Evolutionary conservation across 2,888 invertebrate genomes (phyloP).

Genomic region (Galerucella pusilla): DNA sequence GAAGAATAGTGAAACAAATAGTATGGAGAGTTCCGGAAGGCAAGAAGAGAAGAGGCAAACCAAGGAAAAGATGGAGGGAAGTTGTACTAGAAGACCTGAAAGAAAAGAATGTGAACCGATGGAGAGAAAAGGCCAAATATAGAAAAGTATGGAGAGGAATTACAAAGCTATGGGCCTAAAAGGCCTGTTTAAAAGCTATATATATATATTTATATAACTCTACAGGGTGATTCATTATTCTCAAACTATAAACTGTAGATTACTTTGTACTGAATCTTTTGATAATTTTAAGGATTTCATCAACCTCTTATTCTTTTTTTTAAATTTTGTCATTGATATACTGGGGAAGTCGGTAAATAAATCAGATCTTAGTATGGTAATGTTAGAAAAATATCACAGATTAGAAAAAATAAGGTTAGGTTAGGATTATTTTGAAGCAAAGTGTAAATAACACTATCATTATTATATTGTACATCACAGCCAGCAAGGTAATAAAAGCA

Average conservation of each 20-base stretch:
- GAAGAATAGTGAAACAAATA: too few species aligned
- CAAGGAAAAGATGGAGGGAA: too few species aligned
- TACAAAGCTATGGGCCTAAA: too few species aligned
- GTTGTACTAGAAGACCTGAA: too few species aligned
- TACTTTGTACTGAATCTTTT: not conserved
- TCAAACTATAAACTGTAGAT: too few species aligned
- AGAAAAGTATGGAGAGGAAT: too few species aligned
- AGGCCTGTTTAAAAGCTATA: too few species aligned
- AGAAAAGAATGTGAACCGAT: too few species aligned
- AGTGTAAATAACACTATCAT: constrained; percentile 18
- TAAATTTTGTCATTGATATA: not conserved
- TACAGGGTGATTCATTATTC: not conserved
- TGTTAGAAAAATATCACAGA: constrained; percentile 38
- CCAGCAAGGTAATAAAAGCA: constrained; percentile 9
- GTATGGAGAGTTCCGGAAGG: too few species aligned
- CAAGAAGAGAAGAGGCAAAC: too few species aligned
- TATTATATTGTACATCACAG: constrained; percentile 25
- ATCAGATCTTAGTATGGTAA: constrained; percentile 27
- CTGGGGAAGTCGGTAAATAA: constrained; percentile 3
- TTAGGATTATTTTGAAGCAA: constrained; percentile 34
- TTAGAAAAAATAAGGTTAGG: constrained; percentile 5
- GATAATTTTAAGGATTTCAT: not conserved
- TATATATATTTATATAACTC: not conserved
- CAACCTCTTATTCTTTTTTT: not conserved
- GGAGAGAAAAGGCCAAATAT: too few species aligned